phyloP scores from a whole-genome alignment of 2,888 invertebrate species.

The Perdita meconis region DNA sequence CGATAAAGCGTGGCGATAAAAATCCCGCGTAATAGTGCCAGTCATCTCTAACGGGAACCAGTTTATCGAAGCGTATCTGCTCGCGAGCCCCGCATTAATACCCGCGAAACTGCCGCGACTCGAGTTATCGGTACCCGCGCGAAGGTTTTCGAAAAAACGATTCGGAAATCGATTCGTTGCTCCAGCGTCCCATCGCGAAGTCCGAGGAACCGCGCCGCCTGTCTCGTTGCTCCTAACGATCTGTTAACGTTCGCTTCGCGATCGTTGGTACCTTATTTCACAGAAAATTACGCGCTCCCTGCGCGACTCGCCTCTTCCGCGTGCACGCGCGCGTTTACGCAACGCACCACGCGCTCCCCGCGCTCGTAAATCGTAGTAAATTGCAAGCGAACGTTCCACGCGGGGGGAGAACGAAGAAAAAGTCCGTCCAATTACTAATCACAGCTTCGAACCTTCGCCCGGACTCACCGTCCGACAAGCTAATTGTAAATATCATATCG shows the following conservation, averaged over 20 bases:
- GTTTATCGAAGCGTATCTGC: constrained; percentile 61
- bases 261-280: constrained; percentile 43
- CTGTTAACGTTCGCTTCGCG: constrained; percentile 31
- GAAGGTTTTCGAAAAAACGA: constrained; percentile 24
- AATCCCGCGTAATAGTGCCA: constrained; percentile 65
- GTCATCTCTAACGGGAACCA: constrained; percentile 72
- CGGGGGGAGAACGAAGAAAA: constrained; percentile 16
- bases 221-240: constrained; percentile 41
- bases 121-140: constrained; percentile 42
- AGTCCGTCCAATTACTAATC: constrained; percentile 47
- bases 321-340: constrained; percentile 41
- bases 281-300: constrained; percentile 40
- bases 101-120: constrained; percentile 44
- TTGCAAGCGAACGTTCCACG: constrained; percentile 22
- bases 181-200: constrained; percentile 28
- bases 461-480: constrained; percentile 5
- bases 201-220: constrained; percentile 8
- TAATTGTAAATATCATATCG: constrained; percentile 50
- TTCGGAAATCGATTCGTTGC: constrained; percentile 50
- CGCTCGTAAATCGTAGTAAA: constrained; percentile 39
- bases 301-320: constrained; percentile 41
- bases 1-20: constrained; percentile 66
- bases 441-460: not conserved
- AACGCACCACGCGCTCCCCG: constrained; percentile 16
- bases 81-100: constrained; percentile 54